Base-by-base conservation (phyloP, 2,797 vertebrate species). In the Pseudomugil tenellus region DNA sequence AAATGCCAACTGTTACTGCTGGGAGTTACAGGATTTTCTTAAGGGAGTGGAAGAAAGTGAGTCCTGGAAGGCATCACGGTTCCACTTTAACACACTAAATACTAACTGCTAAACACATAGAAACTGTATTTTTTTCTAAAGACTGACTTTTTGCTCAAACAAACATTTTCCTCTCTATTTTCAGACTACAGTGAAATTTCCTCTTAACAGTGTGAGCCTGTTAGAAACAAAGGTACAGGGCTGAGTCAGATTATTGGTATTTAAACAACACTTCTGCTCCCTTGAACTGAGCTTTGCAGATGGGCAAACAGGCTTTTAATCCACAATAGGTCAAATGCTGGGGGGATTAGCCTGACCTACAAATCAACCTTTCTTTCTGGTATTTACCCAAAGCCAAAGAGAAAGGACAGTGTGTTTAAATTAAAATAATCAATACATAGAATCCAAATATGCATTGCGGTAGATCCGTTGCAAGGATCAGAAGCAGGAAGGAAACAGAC, bases 401-500 rank as follows among this genome's bases (percentile, higher is more conserved):
- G 13, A 64, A 43, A 39, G 32, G 19, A 52, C 41, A 46, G 60
- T 4, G 58, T 58, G 63, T 83, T 78, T 37, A 55, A 70, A 19
- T 70, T 67, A 39, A 68, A 74, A 55, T 61, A 68, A 81, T 86
- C 46, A 35, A 66, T 77, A 21, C 21, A 14, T 37, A 21, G 21
- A 70, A 1, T 74, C 26, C 32, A 53, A 67, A 67, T 48, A 55
- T 74, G 46, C 31, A 52, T 51, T 31, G 43, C 17, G 37, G 25
- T 31, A 26, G 23, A 6, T 6, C 7, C 8, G 31, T 46, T 52
- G 58, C 46, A 32, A 61, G 63, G 23, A 56, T n/a, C n/a, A 25
- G 1, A 68, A 62, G 0, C 19, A 62, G 48, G 0, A 17, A 62
- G 19, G 54, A 17, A 55, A 8, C 95, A 89, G 83, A 99, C 98